Evolutionary conservation across 2,797 vertebrate species (phyloP).

Genomic region (Rhabdomys pumilio): DNA sequence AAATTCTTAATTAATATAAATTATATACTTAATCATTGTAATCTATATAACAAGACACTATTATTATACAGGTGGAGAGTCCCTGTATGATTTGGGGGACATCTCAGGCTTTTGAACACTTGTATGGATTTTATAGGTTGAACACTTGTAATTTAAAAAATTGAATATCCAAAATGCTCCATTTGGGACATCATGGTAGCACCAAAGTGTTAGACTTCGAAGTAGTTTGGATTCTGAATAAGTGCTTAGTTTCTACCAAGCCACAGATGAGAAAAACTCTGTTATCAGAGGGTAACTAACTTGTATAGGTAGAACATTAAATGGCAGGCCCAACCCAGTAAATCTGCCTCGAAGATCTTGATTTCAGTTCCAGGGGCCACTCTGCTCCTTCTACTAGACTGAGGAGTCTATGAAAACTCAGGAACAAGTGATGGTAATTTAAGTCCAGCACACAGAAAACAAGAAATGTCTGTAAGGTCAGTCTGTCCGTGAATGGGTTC

Average conservation of each 20-base stretch:
- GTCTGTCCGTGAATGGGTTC: not conserved
- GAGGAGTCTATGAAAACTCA: not conserved
- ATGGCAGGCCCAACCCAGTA: not conserved
- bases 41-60: not conserved
- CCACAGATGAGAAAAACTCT: slow-evolving; percentile 22
- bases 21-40: not conserved
- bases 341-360: not conserved
- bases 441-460: not conserved
- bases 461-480: not conserved
- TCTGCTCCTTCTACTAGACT: not conserved
- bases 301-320: not conserved
- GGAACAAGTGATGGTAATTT: not conserved
- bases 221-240: not conserved
- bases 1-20: slow-evolving; percentile 7
- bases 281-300: not conserved
- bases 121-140: not conserved
- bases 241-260: not conserved
- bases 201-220: not conserved
- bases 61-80: not conserved
- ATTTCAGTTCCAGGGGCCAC: not conserved
- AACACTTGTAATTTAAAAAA: not conserved
- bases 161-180: not conserved
- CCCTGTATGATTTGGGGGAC: not conserved
- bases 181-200: not conserved
- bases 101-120: not conserved